Base-by-base conservation (phyloP, 2,888 invertebrate genomes). In the Drosophila nr. perissopoda region DNA sequence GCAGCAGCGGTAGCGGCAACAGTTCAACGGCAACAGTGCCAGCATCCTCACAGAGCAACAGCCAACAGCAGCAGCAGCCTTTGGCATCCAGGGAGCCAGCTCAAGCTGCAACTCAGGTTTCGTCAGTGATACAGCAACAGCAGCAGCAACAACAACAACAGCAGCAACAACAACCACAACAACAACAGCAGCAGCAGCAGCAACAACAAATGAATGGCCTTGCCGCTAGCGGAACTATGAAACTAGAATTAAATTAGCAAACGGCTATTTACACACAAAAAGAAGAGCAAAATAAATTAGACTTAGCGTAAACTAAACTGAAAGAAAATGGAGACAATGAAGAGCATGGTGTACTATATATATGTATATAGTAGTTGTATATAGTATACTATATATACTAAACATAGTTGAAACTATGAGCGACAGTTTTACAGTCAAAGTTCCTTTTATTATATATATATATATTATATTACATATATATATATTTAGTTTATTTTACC, bases 51-150 rank as follows among this genome's bases (percentile, higher is more conserved):
- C 60, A 76, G 46, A 62, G 49, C 96, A 56, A 29, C 13, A 56
- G 27, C 56, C 56, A 56, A 56, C 53, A 53, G 31, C 96, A 54
- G 95, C 95, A 76, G 46, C 72, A 76, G 49, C 60, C 60, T 13
- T 46, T 53, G 58, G 61, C 27, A 25, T 62, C 60, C 42, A 79
- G 58, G 59, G 79, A 42, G 48, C 57, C 61, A 52, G 61, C 60
- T 46, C 74, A 66, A 68, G 59, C 51, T 27, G 86, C 74, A 61
- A 56, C 57, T 46, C 84, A 70, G 67, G 80, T 65, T 42, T 59
- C 64, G 42, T 51, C 64, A 8, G 63, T 62, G 51, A 52, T 54
- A 66, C 82, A 27, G n/a, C 58, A 59, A n/a, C 48, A 29, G 57
- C 81, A 21, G n/a, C 58, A 58, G 21, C 48, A 27, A 2, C 46